These are phyloP conservation scores for Aleiodes testaceus DNA, from an alignment of 2,888 invertebrate species.

Conservation along the genomic window DNA sequence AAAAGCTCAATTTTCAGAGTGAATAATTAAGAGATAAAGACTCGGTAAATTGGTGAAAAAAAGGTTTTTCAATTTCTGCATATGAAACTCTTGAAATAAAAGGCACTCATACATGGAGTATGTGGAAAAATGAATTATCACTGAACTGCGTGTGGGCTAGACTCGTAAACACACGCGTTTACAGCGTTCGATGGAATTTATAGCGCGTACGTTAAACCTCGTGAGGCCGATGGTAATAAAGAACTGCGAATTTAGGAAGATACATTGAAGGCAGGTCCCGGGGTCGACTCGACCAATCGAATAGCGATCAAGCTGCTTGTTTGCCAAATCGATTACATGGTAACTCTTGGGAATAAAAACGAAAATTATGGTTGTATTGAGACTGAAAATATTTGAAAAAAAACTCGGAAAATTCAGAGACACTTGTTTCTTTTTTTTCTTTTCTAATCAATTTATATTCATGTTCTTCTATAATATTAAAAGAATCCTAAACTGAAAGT, in stretches of 20 bases:
- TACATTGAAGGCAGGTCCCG: constrained; percentile 38
- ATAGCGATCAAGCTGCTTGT: constrained; percentile 19
- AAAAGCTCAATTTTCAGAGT: not conserved
- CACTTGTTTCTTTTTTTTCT: too few species aligned
- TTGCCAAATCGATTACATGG: constrained; percentile 33
- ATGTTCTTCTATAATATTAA: not conserved
- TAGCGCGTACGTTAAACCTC: constrained; percentile 49
- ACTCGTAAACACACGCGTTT: constrained; percentile 53
- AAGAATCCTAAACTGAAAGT: not conserved
- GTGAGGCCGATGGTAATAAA: constrained; percentile 48
- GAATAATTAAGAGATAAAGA: too few species aligned
- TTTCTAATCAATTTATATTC: not conserved
- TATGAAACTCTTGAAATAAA: too few species aligned
- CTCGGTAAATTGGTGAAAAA: too few species aligned
- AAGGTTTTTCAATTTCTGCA: too few species aligned
- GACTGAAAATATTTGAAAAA: too few species aligned
- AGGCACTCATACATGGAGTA: not conserved
- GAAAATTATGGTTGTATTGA: too few species aligned
- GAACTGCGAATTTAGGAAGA: constrained; percentile 49
- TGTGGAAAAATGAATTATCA: constrained; percentile 48
- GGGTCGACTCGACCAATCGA: constrained; percentile 19
- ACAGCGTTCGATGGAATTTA: constrained; percentile 47
- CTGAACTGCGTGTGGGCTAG: constrained; percentile 39
- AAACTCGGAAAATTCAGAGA: too few species aligned
- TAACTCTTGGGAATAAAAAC: not conserved